Evolutionary conservation across 2,113 vertebrate genomes (phyloP), one percentile per base, ranked within the genome.

Genomic region (Speoplatyrhinus poulsoni): DNA sequence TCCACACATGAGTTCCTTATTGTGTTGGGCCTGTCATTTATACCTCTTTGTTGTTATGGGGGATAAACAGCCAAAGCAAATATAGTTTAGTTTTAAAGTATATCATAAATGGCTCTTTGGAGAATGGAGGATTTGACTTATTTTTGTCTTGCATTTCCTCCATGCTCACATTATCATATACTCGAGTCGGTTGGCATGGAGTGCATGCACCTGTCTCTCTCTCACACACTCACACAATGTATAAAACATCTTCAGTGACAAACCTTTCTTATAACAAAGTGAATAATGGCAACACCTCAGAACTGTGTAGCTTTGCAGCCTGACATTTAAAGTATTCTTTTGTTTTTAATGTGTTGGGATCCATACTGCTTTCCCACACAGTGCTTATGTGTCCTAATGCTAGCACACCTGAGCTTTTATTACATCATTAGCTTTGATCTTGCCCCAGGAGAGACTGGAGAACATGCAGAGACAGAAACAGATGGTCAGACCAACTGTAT

Each of bases 381-480:
- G 52, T 41, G 36, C 36, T 41, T 41, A 15, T 53, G 52, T 47
- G 2, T 54, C 62, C 60, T 54, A 15, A 67, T 56, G 52, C 69
- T 3, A 75, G 70, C 75, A 77, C 70, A 66, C 60, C 68, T 77
- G 49, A 80, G 60, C 68, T 78, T 73, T 69, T 75, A 68, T 65
- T 52, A 64, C 73, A 54, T 62, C 48, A 67, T 26, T 58, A 62
- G 62, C 77, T 87, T 81, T 77, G 74, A 81, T 82, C 61, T 76
- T n/a, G 70, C 80, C 80, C 64, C 59, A n/a, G 54, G 80, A 72
- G 68, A 62, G 60, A 73, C 52, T 12, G 52, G 67, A 64, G 67
- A 55, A 61, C 17, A 32, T 65, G 67, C 10, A 64, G 41, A 65
- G 26, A 60, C 60, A 61, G 57, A 67, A 70, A 63, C 76, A 86